These are phyloP conservation scores for Metalampra italica DNA, from an alignment of 2,888 invertebrate species.

Conservation along the genomic window DNA sequence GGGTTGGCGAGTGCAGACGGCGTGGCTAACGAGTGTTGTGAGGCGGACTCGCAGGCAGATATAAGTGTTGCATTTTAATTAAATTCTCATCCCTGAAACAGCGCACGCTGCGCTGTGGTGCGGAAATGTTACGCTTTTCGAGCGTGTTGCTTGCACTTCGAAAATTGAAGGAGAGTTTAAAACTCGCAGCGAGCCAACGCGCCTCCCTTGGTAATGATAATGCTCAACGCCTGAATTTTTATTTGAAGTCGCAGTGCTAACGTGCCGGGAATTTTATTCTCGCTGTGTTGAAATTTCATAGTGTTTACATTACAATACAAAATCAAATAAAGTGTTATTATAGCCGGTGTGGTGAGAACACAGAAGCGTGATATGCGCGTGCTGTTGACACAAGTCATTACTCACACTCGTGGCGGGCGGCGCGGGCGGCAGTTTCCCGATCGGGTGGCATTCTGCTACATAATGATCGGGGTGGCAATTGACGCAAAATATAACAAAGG, in stretches of 20 bases:
- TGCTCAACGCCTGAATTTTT: slow-evolving; percentile 37
- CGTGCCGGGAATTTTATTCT: slow-evolving; percentile 20
- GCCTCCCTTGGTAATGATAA: slow-evolving; percentile 38
- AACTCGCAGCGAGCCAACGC: slow-evolving; percentile 25
- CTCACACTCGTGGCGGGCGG: slow-evolving; percentile 15
- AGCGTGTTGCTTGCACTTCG: slow-evolving; percentile 28
- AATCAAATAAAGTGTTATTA: slow-evolving; percentile 16
- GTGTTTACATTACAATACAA: slow-evolving; percentile 2
- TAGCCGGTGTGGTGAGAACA: slow-evolving; percentile 13
- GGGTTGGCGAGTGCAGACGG: slow-evolving; percentile 8
- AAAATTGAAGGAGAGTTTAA: slow-evolving; percentile 40
- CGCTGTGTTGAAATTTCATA: slow-evolving; percentile 12
- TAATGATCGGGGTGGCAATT: not conserved
- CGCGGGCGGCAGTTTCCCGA: slow-evolving; percentile 13
- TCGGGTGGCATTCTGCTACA: not conserved
- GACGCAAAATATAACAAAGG: not conserved
- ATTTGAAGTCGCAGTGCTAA: slow-evolving; percentile 27
- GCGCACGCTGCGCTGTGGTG: slow-evolving; percentile 24
- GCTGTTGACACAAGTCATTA: slow-evolving; percentile 38
- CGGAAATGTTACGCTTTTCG: slow-evolving; percentile 29
- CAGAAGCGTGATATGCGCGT: slow-evolving; percentile 20
- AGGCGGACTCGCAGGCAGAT: slow-evolving; percentile 25
- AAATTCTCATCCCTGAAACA: slow-evolving; percentile 47
- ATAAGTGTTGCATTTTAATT: slow-evolving; percentile 56
- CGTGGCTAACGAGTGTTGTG: slow-evolving; percentile 1